phyloP scores from a whole-genome alignment of 2,797 vertebrate species.

The Glyptemys insculpta region DNA sequence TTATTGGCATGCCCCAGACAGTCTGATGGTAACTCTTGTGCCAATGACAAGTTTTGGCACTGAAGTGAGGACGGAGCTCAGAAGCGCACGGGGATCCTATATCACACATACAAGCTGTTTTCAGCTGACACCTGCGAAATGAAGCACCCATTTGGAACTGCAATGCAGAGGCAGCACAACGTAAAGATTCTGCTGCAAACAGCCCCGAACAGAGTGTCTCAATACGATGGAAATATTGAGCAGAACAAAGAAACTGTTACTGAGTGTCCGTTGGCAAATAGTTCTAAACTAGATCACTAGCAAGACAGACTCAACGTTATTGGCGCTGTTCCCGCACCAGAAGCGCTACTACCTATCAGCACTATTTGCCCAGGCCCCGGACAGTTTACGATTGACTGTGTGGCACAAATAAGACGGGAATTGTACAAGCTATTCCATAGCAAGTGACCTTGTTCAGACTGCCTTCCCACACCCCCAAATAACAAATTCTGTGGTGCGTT shows the following conservation, averaged over 20 bases:
- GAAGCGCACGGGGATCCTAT: fast-evolving
- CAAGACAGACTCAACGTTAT: not conserved
- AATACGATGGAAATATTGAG: not conserved
- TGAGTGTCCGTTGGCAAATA: not conserved
- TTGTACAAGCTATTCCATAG: not conserved
- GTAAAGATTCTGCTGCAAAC: not conserved
- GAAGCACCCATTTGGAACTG: constrained; percentile 27
- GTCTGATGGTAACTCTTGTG: no score
- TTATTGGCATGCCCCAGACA: not conserved
- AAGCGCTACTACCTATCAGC: not conserved
- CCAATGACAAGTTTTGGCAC: not conserved
- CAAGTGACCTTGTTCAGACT: not conserved
- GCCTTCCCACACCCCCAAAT: not conserved
- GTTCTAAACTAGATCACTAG: not conserved
- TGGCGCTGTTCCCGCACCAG: not conserved
- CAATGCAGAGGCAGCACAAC: not conserved
- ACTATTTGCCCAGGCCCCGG: not conserved
- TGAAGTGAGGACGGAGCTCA: fast-evolving
- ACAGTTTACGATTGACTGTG: not conserved
- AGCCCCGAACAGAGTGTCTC: not conserved
- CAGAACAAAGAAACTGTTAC: not conserved
- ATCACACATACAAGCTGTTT: not conserved
- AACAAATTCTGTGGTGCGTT: not conserved
- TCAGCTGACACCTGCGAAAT: constrained; percentile 9
- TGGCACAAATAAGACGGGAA: not conserved